Evolutionary conservation across 1,140 invertebrate species (phyloP).

Genomic region (Venturia canescens): DNA sequence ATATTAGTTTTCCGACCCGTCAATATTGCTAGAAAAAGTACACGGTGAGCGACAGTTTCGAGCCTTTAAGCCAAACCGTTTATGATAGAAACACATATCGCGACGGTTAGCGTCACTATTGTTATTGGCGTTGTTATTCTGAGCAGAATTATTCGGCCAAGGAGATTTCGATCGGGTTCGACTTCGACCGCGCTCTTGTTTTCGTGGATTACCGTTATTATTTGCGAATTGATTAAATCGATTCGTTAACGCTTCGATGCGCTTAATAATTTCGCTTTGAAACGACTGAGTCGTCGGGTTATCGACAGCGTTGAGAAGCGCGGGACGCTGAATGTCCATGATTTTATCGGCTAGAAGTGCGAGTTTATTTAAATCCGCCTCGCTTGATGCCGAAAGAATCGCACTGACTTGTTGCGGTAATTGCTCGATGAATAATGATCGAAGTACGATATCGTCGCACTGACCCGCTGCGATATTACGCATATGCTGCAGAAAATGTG

Average conservation of each 20-base stretch:
- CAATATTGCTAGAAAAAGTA: background rate
- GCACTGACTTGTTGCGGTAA: background rate
- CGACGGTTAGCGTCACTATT: background rate
- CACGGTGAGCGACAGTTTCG: slow-evolving; percentile 20
- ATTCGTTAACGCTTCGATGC: background rate
- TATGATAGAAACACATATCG: slow-evolving; percentile 17
- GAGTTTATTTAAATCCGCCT: background rate
- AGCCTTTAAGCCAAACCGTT: background rate
- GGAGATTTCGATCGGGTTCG: background rate
- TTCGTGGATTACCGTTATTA: background rate
- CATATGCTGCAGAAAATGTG: background rate
- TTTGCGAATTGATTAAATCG: background rate
- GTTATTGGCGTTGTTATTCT: background rate
- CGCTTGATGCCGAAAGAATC: background rate
- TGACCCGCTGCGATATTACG: background rate
- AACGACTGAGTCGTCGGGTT: background rate
- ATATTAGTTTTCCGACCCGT: slow-evolving; percentile 46
- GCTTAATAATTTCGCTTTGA: background rate
- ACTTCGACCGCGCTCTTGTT: background rate
- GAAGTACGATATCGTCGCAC: background rate
- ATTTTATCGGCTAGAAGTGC: background rate
- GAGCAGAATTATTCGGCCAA: background rate
- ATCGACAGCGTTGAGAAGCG: background rate
- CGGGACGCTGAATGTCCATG: background rate
- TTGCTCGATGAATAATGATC: background rate